These are phyloP conservation scores for Intellagama lesueurii DNA, from an alignment of 2,797 vertebrate species.

Conservation along the genomic window DNA sequence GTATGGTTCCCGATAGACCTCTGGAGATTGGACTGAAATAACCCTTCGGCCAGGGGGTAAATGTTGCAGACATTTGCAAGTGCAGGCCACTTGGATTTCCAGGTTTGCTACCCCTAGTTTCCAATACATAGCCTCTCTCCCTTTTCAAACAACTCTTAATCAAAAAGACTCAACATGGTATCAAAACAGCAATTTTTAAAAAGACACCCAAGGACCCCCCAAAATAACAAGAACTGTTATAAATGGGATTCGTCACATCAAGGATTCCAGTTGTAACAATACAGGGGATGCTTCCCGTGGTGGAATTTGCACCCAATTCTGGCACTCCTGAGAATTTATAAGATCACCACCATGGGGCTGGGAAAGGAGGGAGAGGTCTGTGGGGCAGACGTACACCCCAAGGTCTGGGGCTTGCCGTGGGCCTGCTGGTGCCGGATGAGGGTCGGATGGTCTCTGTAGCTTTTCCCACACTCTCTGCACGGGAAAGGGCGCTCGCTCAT, in stretches of 20 bases:
- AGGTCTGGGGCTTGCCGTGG: not conserved
- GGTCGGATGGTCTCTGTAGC: not conserved
- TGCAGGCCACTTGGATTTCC: not conserved
- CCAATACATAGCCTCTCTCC: not conserved
- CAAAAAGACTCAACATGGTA: not conserved
- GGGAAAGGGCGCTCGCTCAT: not conserved
- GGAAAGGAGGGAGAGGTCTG: not conserved
- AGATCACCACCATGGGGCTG: not conserved
- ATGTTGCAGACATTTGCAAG: not conserved
- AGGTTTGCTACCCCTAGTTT: rapidly evolving
- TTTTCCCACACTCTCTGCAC: not conserved
- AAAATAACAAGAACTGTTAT: not conserved
- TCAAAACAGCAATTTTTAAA: not conserved
- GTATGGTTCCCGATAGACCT: not conserved
- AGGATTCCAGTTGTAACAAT: not conserved
- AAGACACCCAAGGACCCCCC: not conserved
- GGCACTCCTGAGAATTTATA: not conserved
- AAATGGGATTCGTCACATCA: not conserved
- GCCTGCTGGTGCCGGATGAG: not conserved
- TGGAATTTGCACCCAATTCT: not conserved
- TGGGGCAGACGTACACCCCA: not conserved
- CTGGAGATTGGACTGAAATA: not conserved
- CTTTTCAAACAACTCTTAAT: not conserved
- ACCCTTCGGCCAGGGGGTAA: not conserved
- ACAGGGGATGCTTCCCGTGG: not conserved